Evolutionary conservation across 2,797 vertebrate genomes (phyloP), one percentile per base, ranked within the genome.

Genomic region (Scolopax rusticola): DNA sequence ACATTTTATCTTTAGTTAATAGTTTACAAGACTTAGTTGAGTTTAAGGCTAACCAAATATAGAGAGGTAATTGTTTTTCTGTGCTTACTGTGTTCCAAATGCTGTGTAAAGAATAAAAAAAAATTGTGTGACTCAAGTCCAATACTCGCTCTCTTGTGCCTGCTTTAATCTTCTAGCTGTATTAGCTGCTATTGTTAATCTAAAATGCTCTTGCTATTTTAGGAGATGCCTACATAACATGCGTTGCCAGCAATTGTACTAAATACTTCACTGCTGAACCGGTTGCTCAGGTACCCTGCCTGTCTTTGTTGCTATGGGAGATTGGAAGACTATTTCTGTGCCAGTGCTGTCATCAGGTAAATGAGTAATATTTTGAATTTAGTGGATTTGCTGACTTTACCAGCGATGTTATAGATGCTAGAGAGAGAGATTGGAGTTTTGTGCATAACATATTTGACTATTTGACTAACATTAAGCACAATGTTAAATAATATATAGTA

Each of bases 251-350:
- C 95, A 96, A 90, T 97, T 96, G 96, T 90, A 92, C 94, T 93
- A n/a, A 96, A 92, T 91, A 97, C 70, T 89, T 95, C 93, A 83
- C 95, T 97, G 96, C 96, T 98, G 98, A 98, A 94, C 95, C 89
- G 87, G 94, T 96, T 97, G 97, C 93, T 90, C 97, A 95, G 87
- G 95, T 96, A 89, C 92, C 96, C 97, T 97, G 95, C 98, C 97
- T 97, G 94, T 92, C 95, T 94, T 91, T 59, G 95, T 96, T 98
- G 98, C 99, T 98, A 99, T 99, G 99, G 99, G 98, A 98, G 99
- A 99, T 97, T 98, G 98, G 99, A 99, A 98, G 98, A 98, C 98
- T 84, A 77, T 98, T 96, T 97, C 97, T 98, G 98, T 99, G 98
- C 97, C 98, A 75, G 98, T 98, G 95, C 97, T 98, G 51, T 98